Base-by-base conservation (phyloP, 2,113 vertebrate genomes). In the Megaleporinus macrocephalus region DNA sequence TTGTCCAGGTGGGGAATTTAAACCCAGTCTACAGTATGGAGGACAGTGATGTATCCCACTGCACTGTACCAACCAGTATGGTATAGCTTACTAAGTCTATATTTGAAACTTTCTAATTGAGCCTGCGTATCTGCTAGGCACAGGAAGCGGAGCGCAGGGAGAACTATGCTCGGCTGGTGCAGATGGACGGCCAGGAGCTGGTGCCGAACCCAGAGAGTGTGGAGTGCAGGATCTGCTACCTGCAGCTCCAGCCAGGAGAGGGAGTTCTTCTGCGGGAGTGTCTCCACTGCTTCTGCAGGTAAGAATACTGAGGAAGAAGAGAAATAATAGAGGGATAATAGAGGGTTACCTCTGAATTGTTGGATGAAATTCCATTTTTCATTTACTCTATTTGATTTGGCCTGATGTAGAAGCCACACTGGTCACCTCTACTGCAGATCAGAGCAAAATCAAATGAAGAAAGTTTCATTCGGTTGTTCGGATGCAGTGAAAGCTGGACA, bases 231-330 rank as follows among this genome's bases (percentile, higher is more conserved):
- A 96, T 96, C 86, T 96, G 96, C 87, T 95, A 93, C 66, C 69
- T 90, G 74, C 92, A 91, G 16, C 90, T 96, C 6, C 84, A 91
- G 22, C 90, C 93, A 0, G 94, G 93, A 15, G 89, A 93, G 9
- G 96, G 96, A 0, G 93, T 96, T 41, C 90, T 96, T 68, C 94
- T 97, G 27, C 89, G 95, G 10, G 96, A 97, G 73, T 96, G 96
- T 70, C 94, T 96, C 14, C 95, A 96, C 91, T 95, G 92, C 86
- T 96, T 96, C 89, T 97, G 96, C 93, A 94, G 87, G 93, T 94
- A 79, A 83, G 79, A 20, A 20, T 26, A 44, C 51, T 22, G 14
- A 4, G 29, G 16, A 29, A 26, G 73, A 0, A 27, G 13, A 20
- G 5, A 6, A 36, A 36, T 36, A 36, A 6, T 36, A 36, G 33